Evolutionary conservation across 2,113 vertebrate genomes (phyloP), one percentile per base, ranked within the genome.

Genomic region (Alethe diademata): DNA sequence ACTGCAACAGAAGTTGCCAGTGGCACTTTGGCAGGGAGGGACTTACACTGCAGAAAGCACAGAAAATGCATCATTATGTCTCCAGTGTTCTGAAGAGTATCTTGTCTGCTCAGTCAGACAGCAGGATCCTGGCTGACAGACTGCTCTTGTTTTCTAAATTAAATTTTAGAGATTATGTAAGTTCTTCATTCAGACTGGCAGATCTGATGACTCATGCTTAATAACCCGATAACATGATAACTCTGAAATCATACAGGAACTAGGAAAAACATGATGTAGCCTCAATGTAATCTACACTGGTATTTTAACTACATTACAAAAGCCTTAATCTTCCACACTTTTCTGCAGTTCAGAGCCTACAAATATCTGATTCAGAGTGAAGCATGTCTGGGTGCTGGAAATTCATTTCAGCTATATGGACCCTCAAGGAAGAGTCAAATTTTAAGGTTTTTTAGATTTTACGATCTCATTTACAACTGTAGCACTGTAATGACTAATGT

Each of bases 181-280:
- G 15, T 74, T 61, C 65, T 86, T 86, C n/a, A 65, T 82, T 96
- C 82, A 91, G 78, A 67, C 50, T 38, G 76, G 51, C 36, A 91
- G 57, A 92, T 64, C 57, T 65, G 4, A 28, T 94, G 93, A 91
- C 47, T 96, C 95, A 95, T 57, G 45, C 50, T 94, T 94, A 93
- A 94, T 12, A 95, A 86, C 25, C 75, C 74, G 82, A 45, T 94
- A 82, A 71, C 42, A 73, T 28, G 36, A 31, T 72, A 89, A 83
- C 42, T 76, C 51, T 66, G 86, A 87, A 95, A 85, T 75, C 73
- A 75, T 33, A 78, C 19, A 84, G 54, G 72, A 84, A 90, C 83
- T 38, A 86, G 83, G 78, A 97, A 96, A 97, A 78, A 42, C 53
- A 72, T 20, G 4, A 75, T 72, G 47, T 31, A 48, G 18, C 50